phyloP scores from a whole-genome alignment of 2,888 invertebrate species.

The Bombylius major region DNA sequence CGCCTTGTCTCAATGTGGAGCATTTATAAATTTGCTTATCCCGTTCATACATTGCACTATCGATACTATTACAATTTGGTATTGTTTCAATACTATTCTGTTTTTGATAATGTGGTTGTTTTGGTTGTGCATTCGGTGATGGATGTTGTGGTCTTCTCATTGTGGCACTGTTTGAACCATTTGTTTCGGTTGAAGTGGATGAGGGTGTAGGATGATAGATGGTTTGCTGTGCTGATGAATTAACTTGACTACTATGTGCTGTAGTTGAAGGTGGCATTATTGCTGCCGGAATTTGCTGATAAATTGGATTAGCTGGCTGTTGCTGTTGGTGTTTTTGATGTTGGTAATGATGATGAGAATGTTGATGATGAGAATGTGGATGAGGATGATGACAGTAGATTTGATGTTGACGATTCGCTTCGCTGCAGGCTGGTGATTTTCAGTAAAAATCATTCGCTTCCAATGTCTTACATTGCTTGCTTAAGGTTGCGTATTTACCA shows the following conservation, averaged over 20 bases:
- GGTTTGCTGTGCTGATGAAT: conserved; percentile 26
- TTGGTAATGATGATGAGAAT: conserved; percentile 33
- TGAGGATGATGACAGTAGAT: conserved; percentile 39
- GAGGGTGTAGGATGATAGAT: conserved; percentile 31
- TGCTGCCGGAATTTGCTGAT: conserved; percentile 35
- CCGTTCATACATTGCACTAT: conserved; percentile 34
- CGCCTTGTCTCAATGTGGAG: conserved; percentile 35
- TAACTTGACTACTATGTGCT: conserved; percentile 23
- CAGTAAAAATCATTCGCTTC: conserved; percentile 92
- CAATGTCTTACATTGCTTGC: conserved; percentile 91
- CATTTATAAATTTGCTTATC: conserved; percentile 38
- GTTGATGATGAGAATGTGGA: conserved; percentile 40
- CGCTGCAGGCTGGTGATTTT: conserved; percentile 52
- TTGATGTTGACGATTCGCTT: conserved; percentile 30
- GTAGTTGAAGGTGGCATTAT: conserved; percentile 20
- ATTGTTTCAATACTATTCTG: conserved; percentile 23
- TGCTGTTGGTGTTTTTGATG: conserved; percentile 31
- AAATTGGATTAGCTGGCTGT: conserved; percentile 28
- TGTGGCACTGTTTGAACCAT: conserved; percentile 30
- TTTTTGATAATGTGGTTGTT: conserved; percentile 13
- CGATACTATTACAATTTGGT: conserved; percentile 28
- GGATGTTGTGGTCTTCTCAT: conserved; percentile 4
- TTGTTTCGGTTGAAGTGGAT: conserved; percentile 17
- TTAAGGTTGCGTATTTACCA: conserved; percentile 88
- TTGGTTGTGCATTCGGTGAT: conserved; percentile 15